A percentile compares a stretch with the other conserved stretches of the same genome.
Evolutionary conservation across 2,888 invertebrate species (phyloP).

Genomic region (Noctua fimbriata): DNA sequence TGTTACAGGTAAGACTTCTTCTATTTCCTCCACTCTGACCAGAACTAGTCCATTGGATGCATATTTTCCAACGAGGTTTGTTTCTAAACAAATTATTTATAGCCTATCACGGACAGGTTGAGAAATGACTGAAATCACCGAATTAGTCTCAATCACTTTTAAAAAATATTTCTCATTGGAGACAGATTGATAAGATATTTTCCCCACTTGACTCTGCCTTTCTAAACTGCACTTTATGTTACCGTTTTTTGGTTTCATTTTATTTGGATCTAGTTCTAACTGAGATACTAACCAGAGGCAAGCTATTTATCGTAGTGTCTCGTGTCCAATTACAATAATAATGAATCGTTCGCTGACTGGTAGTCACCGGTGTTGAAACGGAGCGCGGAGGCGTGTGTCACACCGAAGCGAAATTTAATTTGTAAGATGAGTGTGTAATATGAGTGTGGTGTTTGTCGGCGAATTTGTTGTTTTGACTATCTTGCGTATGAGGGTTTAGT

Average conservation of each 20-base stretch:
- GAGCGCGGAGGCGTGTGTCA: constrained; percentile 66
- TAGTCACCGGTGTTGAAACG: constrained; percentile 75
- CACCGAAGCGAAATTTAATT: constrained; percentile 66
- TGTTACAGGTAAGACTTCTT: constrained; percentile 60
- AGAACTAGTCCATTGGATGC: background rate
- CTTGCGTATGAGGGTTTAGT: too few species aligned
- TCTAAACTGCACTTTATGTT: constrained; percentile 61
- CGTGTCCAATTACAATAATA: constrained; percentile 85
- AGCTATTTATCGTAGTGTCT: constrained; percentile 80
- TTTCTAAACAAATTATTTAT: constrained; percentile 1
- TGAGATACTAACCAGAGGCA: constrained; percentile 75
- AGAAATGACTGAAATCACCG: constrained; percentile 21
- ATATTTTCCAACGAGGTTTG: constrained; percentile 30
- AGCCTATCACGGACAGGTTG: background rate
- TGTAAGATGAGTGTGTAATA: constrained; percentile 43
- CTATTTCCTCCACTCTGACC: background rate
- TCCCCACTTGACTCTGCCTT: constrained; percentile 47
- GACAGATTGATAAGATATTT: constrained; percentile 71
- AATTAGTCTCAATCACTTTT: constrained; percentile 59
- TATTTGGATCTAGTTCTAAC: constrained; percentile 47
- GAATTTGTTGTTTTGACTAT: constrained; percentile 8
- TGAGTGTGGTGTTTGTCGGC: constrained; percentile 16
- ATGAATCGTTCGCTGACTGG: constrained; percentile 77
- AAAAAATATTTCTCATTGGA: constrained; percentile 71
- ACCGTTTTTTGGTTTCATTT: constrained; percentile 64